Evolutionary conservation across 2,113 vertebrate genomes (phyloP).

Genomic region (Tylochromis polylepis): DNA sequence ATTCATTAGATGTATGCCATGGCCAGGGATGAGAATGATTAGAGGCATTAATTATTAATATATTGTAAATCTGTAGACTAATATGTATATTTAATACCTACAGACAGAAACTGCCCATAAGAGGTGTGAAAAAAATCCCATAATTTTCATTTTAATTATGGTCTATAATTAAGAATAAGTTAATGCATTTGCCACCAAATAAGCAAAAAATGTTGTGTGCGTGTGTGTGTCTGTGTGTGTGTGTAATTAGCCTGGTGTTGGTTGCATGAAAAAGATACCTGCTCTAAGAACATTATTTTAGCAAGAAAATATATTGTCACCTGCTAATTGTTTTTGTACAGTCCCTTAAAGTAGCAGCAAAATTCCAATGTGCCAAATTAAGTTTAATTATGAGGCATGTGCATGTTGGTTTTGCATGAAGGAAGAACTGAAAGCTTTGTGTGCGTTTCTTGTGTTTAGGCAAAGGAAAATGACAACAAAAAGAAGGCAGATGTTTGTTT

Average conservation of each 20-base stretch:
- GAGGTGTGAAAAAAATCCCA: accelerated
- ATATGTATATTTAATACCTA: neutral
- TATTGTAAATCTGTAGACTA: neutral
- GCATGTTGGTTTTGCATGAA: neutral
- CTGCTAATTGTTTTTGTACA: neutral
- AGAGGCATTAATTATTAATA: neutral
- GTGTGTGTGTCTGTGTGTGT: neutral
- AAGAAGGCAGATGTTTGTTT: neutral
- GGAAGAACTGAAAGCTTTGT: neutral
- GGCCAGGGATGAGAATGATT: accelerated
- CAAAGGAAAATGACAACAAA: neutral
- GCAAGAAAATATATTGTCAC: neutral
- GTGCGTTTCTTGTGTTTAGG: accelerated
- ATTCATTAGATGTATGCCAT: accelerated
- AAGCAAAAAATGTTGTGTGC: neutral
- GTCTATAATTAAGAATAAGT: neutral
- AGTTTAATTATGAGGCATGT: neutral
- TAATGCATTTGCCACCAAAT: neutral
- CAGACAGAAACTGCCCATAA: neutral
- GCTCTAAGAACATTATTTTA: neutral
- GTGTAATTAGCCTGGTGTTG: neutral
- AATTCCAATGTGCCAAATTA: neutral
- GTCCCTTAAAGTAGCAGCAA: neutral
- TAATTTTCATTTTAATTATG: neutral
- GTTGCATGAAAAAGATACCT: neutral